Percentiles rank a stretch among this genome's conserved stretches.
Conservation (phyloP, 2,797 vertebrate genomes). For the Percopsis omiscomaycus region DNA sequence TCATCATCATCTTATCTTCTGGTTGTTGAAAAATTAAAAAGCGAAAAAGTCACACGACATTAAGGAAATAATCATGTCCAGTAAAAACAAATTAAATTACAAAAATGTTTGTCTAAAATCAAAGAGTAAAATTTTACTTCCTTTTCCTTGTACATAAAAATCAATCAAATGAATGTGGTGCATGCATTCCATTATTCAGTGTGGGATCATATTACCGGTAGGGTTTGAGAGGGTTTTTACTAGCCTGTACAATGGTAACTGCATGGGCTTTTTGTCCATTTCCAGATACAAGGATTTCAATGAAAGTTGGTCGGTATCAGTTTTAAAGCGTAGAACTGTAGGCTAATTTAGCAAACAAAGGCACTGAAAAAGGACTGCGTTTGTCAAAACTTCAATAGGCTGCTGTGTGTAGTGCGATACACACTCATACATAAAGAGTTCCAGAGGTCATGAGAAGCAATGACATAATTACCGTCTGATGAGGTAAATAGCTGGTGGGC, state of each 20-base stretch:
- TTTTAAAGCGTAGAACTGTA: slow-evolving; percentile 46
- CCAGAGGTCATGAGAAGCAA: slow-evolving; percentile 33
- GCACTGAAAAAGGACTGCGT: slow-evolving; percentile 59
- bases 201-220: no score
- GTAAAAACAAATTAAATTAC: no score
- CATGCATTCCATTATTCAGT: no score
- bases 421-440: slow-evolving; percentile 35
- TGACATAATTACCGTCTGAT: slow-evolving; percentile 34
- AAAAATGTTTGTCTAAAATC: no score
- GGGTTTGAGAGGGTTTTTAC: no score
- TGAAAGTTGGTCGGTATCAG: slow-evolving; percentile 6
- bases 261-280: slow-evolving; percentile 7
- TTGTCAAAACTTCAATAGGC: slow-evolving; percentile 28
- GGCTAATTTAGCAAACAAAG: slow-evolving; percentile 56
- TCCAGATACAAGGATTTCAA: slow-evolving; percentile 1
- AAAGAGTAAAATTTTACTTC: no score
- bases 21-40: no score
- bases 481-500: slow-evolving; percentile 65
- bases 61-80: no score
- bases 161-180: no score
- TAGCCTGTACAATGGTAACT: neutral
- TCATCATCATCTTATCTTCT: no score
- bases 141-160: no score
- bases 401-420: slow-evolving; percentile 20
- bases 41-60: no score